A percentile compares a stretch with the other conserved stretches of the same genome.
Conservation (phyloP, 2,113 vertebrate genomes). For the Chlorodrepanis virens region DNA sequence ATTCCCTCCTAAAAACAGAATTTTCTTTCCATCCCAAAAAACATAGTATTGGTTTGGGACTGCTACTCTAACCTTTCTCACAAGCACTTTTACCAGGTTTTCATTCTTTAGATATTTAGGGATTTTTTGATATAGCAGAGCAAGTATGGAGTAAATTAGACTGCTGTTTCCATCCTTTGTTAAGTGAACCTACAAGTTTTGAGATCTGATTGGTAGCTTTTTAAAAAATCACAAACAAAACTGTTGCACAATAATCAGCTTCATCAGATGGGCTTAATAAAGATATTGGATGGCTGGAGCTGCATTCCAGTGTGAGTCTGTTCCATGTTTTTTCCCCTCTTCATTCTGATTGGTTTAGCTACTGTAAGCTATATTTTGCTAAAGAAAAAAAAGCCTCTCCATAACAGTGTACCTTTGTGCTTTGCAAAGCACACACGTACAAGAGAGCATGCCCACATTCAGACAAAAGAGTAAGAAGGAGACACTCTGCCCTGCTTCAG, state of each 20-base stretch:
- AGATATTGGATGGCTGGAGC: not conserved
- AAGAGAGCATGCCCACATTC: not conserved
- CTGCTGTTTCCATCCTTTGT: not conserved
- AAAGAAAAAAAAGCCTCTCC: slow-evolving; percentile 22
- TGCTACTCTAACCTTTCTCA: not conserved
- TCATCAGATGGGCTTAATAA: not conserved
- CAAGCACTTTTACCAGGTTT: not conserved
- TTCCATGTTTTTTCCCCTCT: not conserved
- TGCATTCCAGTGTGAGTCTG: not conserved
- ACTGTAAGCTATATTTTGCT: slow-evolving; percentile 18
- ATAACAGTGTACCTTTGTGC: not conserved
- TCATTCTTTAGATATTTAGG: not conserved
- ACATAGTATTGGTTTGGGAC: rapidly evolving
- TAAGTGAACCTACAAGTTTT: not conserved
- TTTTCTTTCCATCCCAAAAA: not conserved
- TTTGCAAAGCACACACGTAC: not conserved
- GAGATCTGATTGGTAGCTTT: not conserved
- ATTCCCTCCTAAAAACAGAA: not conserved
- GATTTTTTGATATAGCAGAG: not conserved
- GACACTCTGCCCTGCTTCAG: slow-evolving; percentile 5
- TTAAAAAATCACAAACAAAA: not conserved
- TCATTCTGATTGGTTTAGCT: not conserved
- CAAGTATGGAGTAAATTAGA: not conserved
- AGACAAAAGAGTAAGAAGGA: not conserved
- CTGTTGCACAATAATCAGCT: not conserved